Conservation (phyloP, 1,140 invertebrate genomes). For the Trachymyrmex septentrionalis region DNA sequence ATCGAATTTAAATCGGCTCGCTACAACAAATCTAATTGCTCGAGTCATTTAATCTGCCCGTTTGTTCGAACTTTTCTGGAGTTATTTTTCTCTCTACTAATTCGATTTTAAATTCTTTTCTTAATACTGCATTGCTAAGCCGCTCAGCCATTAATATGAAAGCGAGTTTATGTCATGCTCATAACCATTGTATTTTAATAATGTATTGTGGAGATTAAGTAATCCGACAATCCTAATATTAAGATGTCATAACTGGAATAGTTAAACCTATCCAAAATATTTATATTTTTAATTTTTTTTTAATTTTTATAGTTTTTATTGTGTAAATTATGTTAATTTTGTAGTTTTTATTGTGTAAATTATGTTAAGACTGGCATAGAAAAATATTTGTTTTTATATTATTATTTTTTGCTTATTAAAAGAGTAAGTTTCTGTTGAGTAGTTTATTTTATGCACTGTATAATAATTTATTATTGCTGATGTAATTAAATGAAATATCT, state of each 20-base stretch:
- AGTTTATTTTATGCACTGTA: background rate
- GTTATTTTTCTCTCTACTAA: slow-evolving; percentile 53
- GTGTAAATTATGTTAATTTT: no score
- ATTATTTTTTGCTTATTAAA: background rate
- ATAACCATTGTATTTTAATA: background rate
- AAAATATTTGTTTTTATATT: background rate
- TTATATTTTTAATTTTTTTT: no score
- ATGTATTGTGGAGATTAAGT: background rate
- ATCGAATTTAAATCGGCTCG: slow-evolving; percentile 71
- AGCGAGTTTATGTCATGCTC: background rate
- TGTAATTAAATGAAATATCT: slow-evolving; percentile 19
- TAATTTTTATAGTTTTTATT: background rate
- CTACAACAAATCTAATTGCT: slow-evolving; percentile 72
- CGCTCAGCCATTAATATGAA: background rate
- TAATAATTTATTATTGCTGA: background rate
- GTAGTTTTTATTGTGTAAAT: background rate
- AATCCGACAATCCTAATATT: background rate
- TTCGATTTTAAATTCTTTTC: slow-evolving; percentile 55
- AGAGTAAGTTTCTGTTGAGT: background rate
- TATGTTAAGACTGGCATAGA: background rate
- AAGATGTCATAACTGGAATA: background rate
- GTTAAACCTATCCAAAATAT: no score
- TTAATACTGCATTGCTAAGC: background rate
- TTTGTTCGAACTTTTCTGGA: background rate
- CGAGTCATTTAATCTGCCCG: slow-evolving; percentile 37